A percentile compares a stretch with the other conserved stretches of the same genome.
Conservation (phyloP, 2,797 vertebrate genomes). For the Iguana delicatissima region DNA sequence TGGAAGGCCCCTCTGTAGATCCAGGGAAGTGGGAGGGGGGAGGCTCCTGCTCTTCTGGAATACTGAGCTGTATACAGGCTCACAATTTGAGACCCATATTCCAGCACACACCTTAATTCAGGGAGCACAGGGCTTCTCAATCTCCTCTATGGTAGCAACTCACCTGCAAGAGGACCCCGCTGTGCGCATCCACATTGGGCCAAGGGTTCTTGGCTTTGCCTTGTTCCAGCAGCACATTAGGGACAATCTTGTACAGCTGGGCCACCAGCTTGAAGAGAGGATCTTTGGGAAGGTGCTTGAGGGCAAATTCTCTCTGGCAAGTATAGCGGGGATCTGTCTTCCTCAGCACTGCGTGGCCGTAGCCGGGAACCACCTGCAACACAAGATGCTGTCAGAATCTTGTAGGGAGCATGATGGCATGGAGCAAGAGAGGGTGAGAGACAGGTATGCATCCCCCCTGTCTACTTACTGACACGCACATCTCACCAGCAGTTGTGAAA, state of each 20-base stretch:
- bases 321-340: conserved; percentile 96
- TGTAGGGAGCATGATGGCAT: no score
- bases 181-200: conserved; percentile 98
- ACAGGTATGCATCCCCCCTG: background rate
- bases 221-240: conserved; percentile 95
- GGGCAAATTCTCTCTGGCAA: conserved; percentile 95
- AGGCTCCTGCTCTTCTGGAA: background rate
- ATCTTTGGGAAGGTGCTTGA: conserved; percentile 96
- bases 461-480: background rate
- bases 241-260: conserved; percentile 98
- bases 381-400: conserved; percentile 33
- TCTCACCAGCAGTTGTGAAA: background rate
- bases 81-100: background rate
- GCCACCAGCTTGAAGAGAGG: conserved; percentile 95
- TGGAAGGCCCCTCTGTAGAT: no score
- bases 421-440: no score
- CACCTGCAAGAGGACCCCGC: conserved; percentile 96
- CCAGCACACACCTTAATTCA: background rate
- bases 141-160: conserved; percentile 27
- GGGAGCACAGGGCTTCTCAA: background rate
- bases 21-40: no score
- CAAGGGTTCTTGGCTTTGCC: conserved; percentile 99
- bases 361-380: conserved; percentile 93
- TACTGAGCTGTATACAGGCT: no score
- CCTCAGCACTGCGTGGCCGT: conserved; percentile 94